Evolutionary conservation across 1,140 invertebrate genomes (phyloP).

Genomic region (Eriocheir sinensis): DNA sequence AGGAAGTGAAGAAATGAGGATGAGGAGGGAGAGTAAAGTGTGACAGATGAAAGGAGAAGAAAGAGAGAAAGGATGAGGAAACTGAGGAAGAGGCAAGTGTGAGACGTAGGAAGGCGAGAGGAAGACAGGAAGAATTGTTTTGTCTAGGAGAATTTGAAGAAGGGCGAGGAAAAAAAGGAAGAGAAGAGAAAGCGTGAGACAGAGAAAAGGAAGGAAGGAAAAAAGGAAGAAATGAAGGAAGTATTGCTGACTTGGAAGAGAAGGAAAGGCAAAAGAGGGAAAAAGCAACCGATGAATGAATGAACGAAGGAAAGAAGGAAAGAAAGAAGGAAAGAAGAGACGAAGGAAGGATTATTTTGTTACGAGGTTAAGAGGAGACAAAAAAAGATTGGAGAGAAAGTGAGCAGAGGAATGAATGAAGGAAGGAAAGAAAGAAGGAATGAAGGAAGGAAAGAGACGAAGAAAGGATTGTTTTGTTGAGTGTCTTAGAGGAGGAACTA

Average conservation of each 20-base stretch:
- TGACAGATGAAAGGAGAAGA: background rate
- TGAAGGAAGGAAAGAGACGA: background rate
- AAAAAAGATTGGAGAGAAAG: background rate
- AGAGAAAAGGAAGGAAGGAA: background rate
- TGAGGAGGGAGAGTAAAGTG: background rate
- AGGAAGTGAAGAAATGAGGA: background rate
- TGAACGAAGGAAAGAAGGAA: background rate
- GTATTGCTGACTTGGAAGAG: background rate
- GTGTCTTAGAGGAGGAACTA: no score
- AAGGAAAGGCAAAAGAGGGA: background rate
- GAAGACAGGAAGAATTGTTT: background rate
- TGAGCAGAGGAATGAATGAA: background rate
- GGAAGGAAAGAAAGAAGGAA: background rate
- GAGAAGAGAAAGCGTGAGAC: background rate
- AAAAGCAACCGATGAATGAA: background rate
- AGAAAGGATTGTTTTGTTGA: background rate
- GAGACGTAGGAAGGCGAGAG: background rate
- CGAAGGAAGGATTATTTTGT: background rate
- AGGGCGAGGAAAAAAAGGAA: background rate
- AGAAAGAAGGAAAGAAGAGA: background rate
- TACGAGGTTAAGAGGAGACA: background rate
- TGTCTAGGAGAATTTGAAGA: background rate
- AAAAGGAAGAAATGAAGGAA: background rate
- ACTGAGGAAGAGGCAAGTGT: background rate
- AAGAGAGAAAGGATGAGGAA: background rate